Percentiles rank a stretch among this genome's conserved stretches.
Evolutionary conservation across 2,888 invertebrate species (phyloP).

Genomic region (Pollenia amentaria): DNA sequence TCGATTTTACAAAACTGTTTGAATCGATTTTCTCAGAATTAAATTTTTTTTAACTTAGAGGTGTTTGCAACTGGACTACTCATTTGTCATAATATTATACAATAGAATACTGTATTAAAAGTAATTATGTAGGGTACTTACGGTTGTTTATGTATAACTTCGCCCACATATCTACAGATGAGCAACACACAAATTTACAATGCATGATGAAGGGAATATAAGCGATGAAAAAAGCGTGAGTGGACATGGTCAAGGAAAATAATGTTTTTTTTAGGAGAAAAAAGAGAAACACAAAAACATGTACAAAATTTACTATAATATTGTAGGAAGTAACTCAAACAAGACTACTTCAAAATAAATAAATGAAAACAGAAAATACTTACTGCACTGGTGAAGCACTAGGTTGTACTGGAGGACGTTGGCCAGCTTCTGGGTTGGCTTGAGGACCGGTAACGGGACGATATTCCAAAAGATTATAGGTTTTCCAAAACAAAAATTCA

Average conservation of each 20-base stretch:
- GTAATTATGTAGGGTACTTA: constrained; percentile 85
- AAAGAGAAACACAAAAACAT: constrained; percentile 64
- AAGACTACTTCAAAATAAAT: constrained; percentile 47
- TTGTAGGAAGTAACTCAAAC: constrained; percentile 1
- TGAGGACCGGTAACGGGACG: constrained; percentile 92
- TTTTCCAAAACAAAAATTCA: constrained; percentile 94
- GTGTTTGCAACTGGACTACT: no score
- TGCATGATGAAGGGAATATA: constrained; percentile 60
- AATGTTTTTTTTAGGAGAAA: constrained; percentile 26
- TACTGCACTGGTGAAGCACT: constrained; percentile 89
- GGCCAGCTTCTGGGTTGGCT: constrained; percentile 85
- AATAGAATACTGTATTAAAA: neutral
- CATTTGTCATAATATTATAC: constrained; percentile 16
- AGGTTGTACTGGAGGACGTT: constrained; percentile 86
- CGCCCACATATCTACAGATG: constrained; percentile 87
- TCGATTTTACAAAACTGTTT: no score
- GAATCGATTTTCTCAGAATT: no score
- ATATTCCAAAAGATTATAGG: constrained; percentile 93
- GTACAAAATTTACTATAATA: constrained; percentile 63
- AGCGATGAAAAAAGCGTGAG: constrained; percentile 53
- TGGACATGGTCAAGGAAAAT: constrained; percentile 24
- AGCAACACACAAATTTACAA: constrained; percentile 49
- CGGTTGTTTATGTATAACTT: constrained; percentile 90
- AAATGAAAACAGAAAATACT: constrained; percentile 84
- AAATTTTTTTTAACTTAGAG: no score